Evolutionary conservation across 2,113 vertebrate species (phyloP).

Genomic region (Typhlomys cinereus): DNA sequence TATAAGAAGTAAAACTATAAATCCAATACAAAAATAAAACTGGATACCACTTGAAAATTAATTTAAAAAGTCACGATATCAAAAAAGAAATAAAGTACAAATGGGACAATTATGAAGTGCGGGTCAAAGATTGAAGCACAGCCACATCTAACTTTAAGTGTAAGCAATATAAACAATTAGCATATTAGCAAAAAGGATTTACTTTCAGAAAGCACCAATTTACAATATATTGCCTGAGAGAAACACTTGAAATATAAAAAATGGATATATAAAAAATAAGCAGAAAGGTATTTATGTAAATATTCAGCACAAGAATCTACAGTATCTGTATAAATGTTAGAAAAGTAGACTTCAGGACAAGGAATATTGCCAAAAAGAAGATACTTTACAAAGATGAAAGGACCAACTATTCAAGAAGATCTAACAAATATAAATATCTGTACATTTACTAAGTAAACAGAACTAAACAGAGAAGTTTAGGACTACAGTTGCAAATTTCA

Average conservation of each 20-base stretch:
- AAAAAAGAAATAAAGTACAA: conserved; percentile 13
- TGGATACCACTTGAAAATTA: conserved; percentile 35
- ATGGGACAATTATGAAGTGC: background rate
- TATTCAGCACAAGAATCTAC: background rate
- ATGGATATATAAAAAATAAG: conserved; percentile 3
- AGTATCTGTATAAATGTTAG: conserved; percentile 41
- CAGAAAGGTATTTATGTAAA: background rate
- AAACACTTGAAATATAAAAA: conserved; percentile 46
- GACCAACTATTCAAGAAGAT: conserved; percentile 8
- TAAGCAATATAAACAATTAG: background rate
- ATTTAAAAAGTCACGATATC: conserved; percentile 18
- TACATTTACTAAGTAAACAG: background rate
- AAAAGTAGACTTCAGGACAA: background rate
- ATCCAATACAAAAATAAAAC: conserved; percentile 27
- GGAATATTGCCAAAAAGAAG: background rate
- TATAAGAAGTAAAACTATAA: background rate
- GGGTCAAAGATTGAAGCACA: background rate
- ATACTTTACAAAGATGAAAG: conserved; percentile 23
- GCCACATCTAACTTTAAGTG: background rate
- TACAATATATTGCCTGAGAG: background rate
- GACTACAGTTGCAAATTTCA: background rate
- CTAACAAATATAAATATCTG: background rate
- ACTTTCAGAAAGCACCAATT: background rate
- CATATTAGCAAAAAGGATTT: background rate
- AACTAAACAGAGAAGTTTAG: background rate